Evolutionary conservation across 1,140 invertebrate species (phyloP), one percentile per base, ranked within the genome.

Genomic region (Drosophila carrolli): DNA sequence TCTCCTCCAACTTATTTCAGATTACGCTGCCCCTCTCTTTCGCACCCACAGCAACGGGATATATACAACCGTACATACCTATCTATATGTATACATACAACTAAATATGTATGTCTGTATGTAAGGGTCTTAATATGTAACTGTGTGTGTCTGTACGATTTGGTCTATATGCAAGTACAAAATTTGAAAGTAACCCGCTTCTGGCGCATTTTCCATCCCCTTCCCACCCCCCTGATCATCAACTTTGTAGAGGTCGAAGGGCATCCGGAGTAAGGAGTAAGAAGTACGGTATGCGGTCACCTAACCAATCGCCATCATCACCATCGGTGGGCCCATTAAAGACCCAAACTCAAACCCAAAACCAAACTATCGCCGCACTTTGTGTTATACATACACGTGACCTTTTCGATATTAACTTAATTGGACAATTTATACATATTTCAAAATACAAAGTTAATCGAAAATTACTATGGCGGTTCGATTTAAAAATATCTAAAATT

Each of bases 131-230:
- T n/a, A 14, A 32, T 48, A 44, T 71, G n/a, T 63, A 38, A 50
- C 27, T 74, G 19, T 51, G 35, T 70, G 43, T 73, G 29, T 27
- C 41, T 77, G 63, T 72, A 54, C 54, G 72, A 85, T 86, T 86
- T 88, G 83, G 82, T 88, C 79, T 86, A 83, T 88, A 86, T 86
- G 82, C 82, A 86, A 86, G 82, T 86, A 86, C 67, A 77, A 88
- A 79, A 78, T 81, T 89, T 80, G 77, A 89, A 88, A 89, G 84
- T 89, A 89, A 89, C 84, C 84, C 80, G 80, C 84, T 84, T 80
- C 71, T 82, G 83, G 85, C 83, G 83, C 83, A 81, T 63, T 72
- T 63, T 73, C 43, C 55, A 75, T 56, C 55, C 32, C 38, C 60
- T 14, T 35, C 68, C 47, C 58, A 48, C 53, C 68, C 68, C 68